Evolutionary conservation across 2,888 invertebrate genomes (phyloP).

Genomic region (Chrysolina americana): DNA sequence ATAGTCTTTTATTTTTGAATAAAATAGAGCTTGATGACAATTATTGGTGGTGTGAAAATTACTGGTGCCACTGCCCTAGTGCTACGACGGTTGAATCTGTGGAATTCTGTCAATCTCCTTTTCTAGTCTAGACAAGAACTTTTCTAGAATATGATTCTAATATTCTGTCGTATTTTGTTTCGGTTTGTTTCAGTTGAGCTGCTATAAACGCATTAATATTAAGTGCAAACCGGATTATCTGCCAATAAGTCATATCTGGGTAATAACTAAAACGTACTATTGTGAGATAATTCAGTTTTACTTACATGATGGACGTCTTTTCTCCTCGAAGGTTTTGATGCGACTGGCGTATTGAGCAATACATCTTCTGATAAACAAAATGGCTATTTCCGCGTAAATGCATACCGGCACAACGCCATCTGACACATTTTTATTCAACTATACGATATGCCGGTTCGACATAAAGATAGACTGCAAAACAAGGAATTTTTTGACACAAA

Average conservation of each 20-base stretch:
- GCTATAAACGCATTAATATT: conserved; percentile 22
- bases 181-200: conserved; percentile 31
- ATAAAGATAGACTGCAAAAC: neutral
- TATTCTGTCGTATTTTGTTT: too few species aligned
- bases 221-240: conserved; percentile 31
- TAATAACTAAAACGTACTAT: conserved; percentile 31
- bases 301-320: conserved; percentile 24
- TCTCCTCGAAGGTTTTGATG: conserved; percentile 24
- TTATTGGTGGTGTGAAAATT: too few species aligned
- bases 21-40: too few species aligned
- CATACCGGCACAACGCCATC: conserved; percentile 21
- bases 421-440: conserved; percentile 19
- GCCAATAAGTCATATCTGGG: conserved; percentile 30
- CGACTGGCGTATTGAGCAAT: conserved; percentile 23
- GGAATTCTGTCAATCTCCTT: too few species aligned
- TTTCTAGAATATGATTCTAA: too few species aligned
- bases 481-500: conserved; percentile 17
- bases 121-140: too few species aligned
- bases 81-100: too few species aligned
- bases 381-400: conserved; percentile 23
- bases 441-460: conserved; percentile 26
- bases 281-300: conserved; percentile 33
- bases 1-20: too few species aligned
- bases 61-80: too few species aligned
- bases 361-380: conserved; percentile 16